Conservation (phyloP, 2,888 invertebrate species). For the Caradrina clavipalpis region DNA sequence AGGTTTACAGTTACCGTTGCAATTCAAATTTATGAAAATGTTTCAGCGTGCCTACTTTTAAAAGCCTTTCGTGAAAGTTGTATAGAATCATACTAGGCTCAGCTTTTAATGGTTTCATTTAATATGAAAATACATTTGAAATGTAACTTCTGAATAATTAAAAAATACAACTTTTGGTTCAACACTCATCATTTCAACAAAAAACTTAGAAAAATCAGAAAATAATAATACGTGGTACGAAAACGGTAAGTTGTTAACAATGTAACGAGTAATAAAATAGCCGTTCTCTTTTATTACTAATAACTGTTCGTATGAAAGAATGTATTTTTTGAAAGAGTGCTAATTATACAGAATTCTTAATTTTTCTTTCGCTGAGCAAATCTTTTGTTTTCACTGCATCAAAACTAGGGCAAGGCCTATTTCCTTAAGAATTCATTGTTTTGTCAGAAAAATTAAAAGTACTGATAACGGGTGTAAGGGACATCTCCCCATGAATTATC, state of each 20-base stretch:
- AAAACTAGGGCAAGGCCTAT: conserved; percentile 44
- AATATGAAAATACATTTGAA: background rate
- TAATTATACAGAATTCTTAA: conserved; percentile 36
- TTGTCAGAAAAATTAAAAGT: conserved; percentile 7
- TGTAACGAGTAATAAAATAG: conserved; percentile 16
- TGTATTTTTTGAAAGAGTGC: conserved; percentile 33
- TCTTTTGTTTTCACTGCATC: conserved; percentile 49
- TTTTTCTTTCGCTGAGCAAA: conserved; percentile 48
- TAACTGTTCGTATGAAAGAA: background rate
- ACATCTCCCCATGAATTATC: too few relatives aligned
- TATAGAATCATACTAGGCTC: conserved; percentile 10
- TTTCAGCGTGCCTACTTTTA: conserved; percentile 14
- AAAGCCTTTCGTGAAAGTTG: conserved; percentile 31
- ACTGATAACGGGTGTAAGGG: too few relatives aligned
- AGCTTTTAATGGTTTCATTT: too few relatives aligned
- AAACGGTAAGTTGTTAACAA: conserved; percentile 8
- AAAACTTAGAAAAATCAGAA: too few relatives aligned
- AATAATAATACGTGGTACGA: background rate
- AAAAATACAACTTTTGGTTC: background rate
- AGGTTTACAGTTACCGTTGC: conserved; percentile 46
- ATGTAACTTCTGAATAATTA: background rate
- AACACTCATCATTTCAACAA: too few relatives aligned
- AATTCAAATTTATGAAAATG: conserved; percentile 60
- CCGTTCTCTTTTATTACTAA: conserved; percentile 3
- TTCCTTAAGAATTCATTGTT: conserved; percentile 40